Conservation (phyloP, 2,113 vertebrate species). For the Halcyon senegalensis region DNA sequence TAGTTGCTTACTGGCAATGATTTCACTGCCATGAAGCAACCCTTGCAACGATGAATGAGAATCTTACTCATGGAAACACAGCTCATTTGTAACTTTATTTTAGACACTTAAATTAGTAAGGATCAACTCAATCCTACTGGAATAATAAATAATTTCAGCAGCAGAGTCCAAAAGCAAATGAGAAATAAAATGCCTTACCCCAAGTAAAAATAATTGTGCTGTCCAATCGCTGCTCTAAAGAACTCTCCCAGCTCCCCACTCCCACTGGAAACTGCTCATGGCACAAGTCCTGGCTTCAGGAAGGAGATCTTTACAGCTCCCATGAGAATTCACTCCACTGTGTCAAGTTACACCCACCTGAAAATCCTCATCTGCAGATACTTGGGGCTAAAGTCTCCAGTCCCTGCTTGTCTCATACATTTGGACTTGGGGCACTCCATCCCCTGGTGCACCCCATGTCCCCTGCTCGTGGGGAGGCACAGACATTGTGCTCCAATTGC, state of each 20-base stretch:
- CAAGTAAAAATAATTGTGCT: background rate
- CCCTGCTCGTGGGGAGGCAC: fast-evolving
- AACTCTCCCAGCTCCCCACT: background rate
- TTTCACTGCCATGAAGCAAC: background rate
- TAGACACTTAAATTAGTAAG: background rate
- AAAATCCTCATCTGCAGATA: background rate
- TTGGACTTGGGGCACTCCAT: background rate
- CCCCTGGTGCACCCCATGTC: fast-evolving
- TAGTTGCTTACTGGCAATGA: background rate
- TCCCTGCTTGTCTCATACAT: background rate
- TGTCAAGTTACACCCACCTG: background rate
- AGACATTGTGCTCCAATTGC: background rate
- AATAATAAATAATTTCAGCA: slow-evolving; percentile 13
- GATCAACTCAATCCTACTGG: background rate
- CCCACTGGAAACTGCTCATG: background rate
- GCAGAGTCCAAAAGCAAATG: slow-evolving; percentile 5
- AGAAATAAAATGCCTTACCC: background rate
- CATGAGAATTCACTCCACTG: background rate
- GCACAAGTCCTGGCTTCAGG: background rate
- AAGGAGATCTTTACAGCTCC: background rate
- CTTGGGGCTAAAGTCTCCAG: background rate
- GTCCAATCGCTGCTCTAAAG: background rate
- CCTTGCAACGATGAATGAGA: background rate
- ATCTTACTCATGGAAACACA: slow-evolving; percentile 39
- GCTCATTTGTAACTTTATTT: background rate